Base-by-base conservation (phyloP, 2,888 invertebrate species). In the Theretra japonica region DNA sequence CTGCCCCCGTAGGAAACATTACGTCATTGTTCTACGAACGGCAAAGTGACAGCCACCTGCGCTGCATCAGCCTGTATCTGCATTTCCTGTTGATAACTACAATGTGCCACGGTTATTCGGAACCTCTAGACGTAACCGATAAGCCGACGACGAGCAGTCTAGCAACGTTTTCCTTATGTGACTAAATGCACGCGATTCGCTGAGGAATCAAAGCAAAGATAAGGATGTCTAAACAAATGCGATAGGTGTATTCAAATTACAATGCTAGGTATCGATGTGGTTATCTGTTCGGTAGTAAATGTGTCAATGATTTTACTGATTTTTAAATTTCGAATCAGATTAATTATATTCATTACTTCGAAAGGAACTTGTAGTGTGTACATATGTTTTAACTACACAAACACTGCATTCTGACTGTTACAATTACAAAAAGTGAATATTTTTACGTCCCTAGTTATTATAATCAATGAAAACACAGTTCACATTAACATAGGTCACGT, bases 21-120 rank as follows among this genome's bases (percentile, higher is more conserved):
- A 82, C 85, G 83, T 87, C 86, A 86, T 69, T 75, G 75, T 90
- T 91, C 91, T 82, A 75, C 86, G 90, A 87, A 88, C 78, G 77
- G 72, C 76, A 76, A 76, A 78, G 78, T 75, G 79, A 77, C 74
- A 76, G 77, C 83, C 88, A 90, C 89, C 88, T 88, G 90, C 76
- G 80, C 83, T 83, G 79, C 80, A 85, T 88, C 88, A 89, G 87
- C 83, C 73, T n/a, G n/a, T 17, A 53, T 53, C 53, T 73, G 77
- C 77, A 86, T 86, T 87, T 90, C 91, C 91, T 88, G 90, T 86
- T 83, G 88, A 89, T 90, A 88, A 82, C 25, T 28, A 65, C 70
- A 71, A 71, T 65, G 65, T 71, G 33, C 60, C 33, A 53, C n/a
- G 8, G 28, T 60, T 60, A 60, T 60, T 60, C 6, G 15, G 65